These are phyloP conservation scores for Rhipidura dahli DNA, from an alignment of 2,113 vertebrate genomes.

Conservation along the genomic window DNA sequence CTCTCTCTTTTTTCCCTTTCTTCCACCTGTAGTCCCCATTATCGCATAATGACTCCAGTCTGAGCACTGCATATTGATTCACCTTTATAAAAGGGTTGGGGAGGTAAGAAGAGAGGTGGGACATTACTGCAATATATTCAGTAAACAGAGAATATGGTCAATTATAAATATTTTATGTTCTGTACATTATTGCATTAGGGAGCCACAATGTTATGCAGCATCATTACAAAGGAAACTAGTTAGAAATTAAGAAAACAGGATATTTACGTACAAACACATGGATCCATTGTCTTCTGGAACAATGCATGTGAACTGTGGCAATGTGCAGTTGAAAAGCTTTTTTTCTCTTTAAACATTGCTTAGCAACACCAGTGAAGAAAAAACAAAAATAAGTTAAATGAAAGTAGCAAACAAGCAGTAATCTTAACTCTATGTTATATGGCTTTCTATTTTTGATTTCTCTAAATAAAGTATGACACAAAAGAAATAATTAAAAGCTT, in stretches of 20 bases:
- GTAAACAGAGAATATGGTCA: constrained; percentile 78
- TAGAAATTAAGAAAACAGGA: constrained; percentile 69
- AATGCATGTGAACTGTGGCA: constrained; percentile 57
- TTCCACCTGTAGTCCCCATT: constrained; percentile 61
- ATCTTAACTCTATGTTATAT: constrained; percentile 77
- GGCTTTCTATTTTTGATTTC: constrained; percentile 80
- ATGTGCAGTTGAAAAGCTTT: constrained; percentile 69
- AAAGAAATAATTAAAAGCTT: constrained; percentile 69
- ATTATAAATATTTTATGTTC: constrained; percentile 82
- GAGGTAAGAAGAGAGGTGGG: constrained; percentile 34
- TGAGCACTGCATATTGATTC: constrained; percentile 65
- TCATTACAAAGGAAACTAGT: constrained; percentile 74
- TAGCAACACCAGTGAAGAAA: constrained; percentile 68
- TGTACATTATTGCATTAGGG: constrained; percentile 93
- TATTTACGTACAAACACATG: constrained; percentile 69
- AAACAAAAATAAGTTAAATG: constrained; percentile 77
- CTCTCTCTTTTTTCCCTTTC: constrained; percentile 49
- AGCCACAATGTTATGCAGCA: constrained; percentile 81
- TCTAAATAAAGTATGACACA: constrained; percentile 72
- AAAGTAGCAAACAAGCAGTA: constrained; percentile 72
- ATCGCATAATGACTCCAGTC: constrained; percentile 71
- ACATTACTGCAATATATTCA: constrained; percentile 71
- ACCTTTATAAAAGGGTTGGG: constrained; percentile 66
- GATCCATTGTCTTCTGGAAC: constrained; percentile 64
- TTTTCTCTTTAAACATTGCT: constrained; percentile 66